Evolutionary conservation across 1,140 invertebrate genomes (phyloP).

Genomic region (Matsumurasca onukii): DNA sequence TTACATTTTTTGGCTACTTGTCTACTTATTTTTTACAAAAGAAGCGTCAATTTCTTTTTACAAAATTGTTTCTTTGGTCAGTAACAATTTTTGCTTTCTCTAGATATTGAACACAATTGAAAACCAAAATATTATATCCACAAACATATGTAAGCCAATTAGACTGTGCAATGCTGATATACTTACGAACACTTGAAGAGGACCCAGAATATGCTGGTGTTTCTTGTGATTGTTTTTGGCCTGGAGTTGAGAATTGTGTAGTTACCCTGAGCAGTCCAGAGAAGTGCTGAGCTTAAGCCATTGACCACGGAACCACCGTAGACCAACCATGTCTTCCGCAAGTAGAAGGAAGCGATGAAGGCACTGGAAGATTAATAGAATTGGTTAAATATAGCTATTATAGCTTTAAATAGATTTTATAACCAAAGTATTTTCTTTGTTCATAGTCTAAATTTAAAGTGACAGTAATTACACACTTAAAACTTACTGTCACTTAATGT

Average conservation of each 20-base stretch:
- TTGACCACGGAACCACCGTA: conserved; percentile 83
- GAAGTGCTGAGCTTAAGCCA: conserved; percentile 84
- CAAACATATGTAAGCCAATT: too few species aligned
- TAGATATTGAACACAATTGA: too few species aligned
- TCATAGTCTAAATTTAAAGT: not conserved
- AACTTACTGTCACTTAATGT: too few species aligned
- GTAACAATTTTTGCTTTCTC: too few species aligned
- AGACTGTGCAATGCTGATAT: not conserved
- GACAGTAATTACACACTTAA: too few species aligned
- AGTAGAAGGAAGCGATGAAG: conserved; percentile 79
- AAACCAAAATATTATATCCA: too few species aligned
- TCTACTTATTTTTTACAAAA: too few species aligned
- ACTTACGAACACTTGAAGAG: conserved; percentile 82
- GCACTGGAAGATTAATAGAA: conserved; percentile 54
- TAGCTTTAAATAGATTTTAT: not conserved
- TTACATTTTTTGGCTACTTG: too few species aligned
- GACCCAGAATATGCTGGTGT: conserved; percentile 97
- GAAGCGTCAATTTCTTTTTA: too few species aligned
- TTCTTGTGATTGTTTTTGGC: conserved; percentile 81
- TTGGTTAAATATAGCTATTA: not conserved
- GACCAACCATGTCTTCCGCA: conserved; percentile 76
- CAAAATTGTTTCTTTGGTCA: too few species aligned
- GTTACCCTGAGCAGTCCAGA: conserved; percentile 91
- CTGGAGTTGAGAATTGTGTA: conserved; percentile 91
- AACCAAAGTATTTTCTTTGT: not conserved